phyloP scores from a whole-genome alignment of 1,140 invertebrate genomes.

The Lordiphosa collinella region DNA sequence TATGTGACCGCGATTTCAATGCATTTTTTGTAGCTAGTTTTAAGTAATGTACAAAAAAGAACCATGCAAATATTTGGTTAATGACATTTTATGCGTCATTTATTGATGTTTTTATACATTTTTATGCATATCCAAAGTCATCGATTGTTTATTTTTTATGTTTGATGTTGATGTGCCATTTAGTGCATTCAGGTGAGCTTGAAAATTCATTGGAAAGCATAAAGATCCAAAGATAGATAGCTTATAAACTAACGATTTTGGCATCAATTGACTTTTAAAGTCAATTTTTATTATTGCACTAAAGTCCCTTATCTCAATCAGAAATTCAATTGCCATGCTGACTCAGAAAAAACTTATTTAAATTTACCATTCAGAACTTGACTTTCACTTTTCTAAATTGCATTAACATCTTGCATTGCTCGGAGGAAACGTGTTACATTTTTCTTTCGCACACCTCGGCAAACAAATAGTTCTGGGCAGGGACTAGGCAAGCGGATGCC shows the following conservation, averaged over 20 bases:
- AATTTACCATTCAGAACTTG: background rate
- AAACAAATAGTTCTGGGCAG: constrained; percentile 21
- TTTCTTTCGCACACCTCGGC: constrained; percentile 19
- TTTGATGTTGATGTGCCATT: constrained; percentile 22
- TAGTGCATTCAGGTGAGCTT: constrained; percentile 35
- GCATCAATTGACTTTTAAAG: too few species aligned
- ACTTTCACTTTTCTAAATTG: too few species aligned
- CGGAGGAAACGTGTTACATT: too few species aligned
- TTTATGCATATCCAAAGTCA: constrained; percentile 22
- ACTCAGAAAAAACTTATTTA: background rate
- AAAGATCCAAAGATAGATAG: too few species aligned
- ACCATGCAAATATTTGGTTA: constrained; percentile 33
- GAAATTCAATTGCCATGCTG: too few species aligned
- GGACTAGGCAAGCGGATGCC: constrained; percentile 15
- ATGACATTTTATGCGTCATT: constrained; percentile 23
- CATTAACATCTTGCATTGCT: too few species aligned
- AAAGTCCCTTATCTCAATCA: background rate
- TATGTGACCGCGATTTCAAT: background rate
- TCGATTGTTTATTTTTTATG: constrained; percentile 19
- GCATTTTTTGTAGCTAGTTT: constrained; percentile 5
- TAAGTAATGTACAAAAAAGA: background rate
- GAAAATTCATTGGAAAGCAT: too few species aligned
- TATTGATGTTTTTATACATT: background rate
- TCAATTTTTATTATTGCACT: too few species aligned
- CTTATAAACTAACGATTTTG: too few species aligned